phyloP scores from a whole-genome alignment of 2,888 invertebrate species.

The Xestia rhomboidea region DNA sequence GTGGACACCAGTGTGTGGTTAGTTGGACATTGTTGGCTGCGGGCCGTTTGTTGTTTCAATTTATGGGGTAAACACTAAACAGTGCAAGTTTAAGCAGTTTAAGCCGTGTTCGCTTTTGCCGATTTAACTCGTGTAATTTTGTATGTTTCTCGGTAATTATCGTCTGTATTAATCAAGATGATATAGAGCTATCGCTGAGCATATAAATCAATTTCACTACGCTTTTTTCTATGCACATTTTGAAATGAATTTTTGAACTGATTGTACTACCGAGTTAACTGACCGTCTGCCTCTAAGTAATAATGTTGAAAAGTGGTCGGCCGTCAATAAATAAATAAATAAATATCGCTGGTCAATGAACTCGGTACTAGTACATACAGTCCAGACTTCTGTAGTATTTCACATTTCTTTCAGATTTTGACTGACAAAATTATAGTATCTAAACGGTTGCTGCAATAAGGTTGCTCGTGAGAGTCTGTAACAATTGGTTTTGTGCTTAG shows the following conservation, averaged over 20 bases:
- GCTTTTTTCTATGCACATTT: background rate
- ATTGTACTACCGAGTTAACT: too few species aligned
- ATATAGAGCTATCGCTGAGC: background rate
- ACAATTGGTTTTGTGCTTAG: background rate
- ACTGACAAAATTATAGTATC: background rate
- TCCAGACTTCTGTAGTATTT: background rate
- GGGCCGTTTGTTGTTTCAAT: conserved; percentile 45
- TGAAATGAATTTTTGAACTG: background rate
- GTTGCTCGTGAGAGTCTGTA: too few species aligned
- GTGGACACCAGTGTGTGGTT: conserved; percentile 31
- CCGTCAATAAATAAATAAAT: too few species aligned
- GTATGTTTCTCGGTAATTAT: background rate
- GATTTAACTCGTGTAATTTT: background rate
- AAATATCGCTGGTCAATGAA: too few species aligned
- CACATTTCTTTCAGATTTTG: background rate
- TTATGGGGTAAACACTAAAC: conserved; percentile 31
- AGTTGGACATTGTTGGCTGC: conserved; percentile 22
- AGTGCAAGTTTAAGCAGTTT: conserved; percentile 35
- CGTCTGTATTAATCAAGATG: background rate
- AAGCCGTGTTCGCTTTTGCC: background rate
- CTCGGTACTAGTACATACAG: background rate
- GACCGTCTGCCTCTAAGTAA: too few species aligned
- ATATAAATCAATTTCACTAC: background rate
- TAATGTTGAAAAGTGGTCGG: too few species aligned
- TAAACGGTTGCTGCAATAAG: background rate